Evolutionary conservation across 2,113 vertebrate genomes (phyloP), one percentile per base, ranked within the genome.

Genomic region (Erinaceus europaeus): DNA sequence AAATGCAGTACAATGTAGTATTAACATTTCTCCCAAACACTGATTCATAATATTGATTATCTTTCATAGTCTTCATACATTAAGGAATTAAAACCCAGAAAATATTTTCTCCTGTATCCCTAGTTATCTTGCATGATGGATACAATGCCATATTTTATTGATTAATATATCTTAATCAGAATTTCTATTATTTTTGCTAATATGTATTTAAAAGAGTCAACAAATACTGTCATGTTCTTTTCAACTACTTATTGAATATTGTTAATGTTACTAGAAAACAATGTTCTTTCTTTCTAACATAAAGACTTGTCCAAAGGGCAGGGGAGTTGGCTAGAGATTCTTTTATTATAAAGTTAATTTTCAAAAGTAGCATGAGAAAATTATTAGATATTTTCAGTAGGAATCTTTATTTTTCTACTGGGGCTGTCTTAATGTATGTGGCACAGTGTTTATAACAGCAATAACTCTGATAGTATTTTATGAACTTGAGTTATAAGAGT

Each of bases 11-110:
- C 3, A 67, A 38, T 3, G 9, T 6, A 89, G 29, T 15, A 72
- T 14, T 1, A 36, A 5, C 23, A 27, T 71, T 89, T 65, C 8
- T 85, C 17, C 27, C 23, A 50, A 57, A 65, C 12, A 89, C 46
- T 84, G 32, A 76, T 90, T 82, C 20, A 59, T 62, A 52, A 14
- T 67, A 92, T 93, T 62, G 77, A 83, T 86, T 84, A 78, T 75
- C 42, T 90, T 86, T 90, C 12, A 83, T 50, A 78, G 68, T 62
- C 73, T 88, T 86, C 20, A 62, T 53, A 72, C 40, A 36, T 59
- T 72, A 75, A 90, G 32, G 62, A 76, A 83, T 82, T 91, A 64
- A 91, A 89, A 88, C 59, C 11, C 57, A 64, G 9, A 86, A 82
- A 29, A 17, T 71, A 53, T 73, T 71, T 88, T 76, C 20, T 55